A percentile compares a stretch with the other conserved stretches of the same genome.
Evolutionary conservation across 2,888 invertebrate genomes (phyloP).

Genomic region (Orthonychiurus folsomi): DNA sequence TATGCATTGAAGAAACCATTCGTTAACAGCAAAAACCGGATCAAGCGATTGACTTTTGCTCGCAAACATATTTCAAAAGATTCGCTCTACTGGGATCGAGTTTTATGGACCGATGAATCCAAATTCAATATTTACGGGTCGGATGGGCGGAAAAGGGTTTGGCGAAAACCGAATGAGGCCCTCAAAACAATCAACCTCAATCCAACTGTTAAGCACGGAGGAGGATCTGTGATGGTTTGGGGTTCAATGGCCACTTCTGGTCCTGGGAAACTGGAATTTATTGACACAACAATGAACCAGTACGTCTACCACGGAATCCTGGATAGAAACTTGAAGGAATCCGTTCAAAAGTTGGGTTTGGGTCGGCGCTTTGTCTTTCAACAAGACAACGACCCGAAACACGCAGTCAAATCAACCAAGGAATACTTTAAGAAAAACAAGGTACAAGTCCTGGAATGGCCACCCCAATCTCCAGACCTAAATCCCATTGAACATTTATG

Average conservation of each 20-base stretch:
- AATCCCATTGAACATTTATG: slow-evolving; percentile 17
- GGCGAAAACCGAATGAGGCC: slow-evolving; percentile 12
- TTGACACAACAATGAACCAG: slow-evolving; percentile 8
- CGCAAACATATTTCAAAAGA: neutral
- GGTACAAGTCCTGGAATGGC: slow-evolving; percentile 15
- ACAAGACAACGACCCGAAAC: slow-evolving; percentile 14
- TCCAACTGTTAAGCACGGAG: slow-evolving; percentile 16
- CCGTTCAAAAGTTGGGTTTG: neutral
- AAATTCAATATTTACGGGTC: slow-evolving; percentile 16
- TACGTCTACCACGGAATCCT: slow-evolving; percentile 6
- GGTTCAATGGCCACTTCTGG: slow-evolving; percentile 8
- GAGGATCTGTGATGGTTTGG: slow-evolving; percentile 16
- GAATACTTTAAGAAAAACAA: slow-evolving; percentile 12
- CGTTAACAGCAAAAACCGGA: neutral
- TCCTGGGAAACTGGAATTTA: slow-evolving; percentile 6
- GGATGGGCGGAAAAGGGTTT: slow-evolving; percentile 7
- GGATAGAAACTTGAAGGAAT: slow-evolving; percentile 4
- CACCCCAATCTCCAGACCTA: slow-evolving; percentile 17
- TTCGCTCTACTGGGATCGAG: neutral
- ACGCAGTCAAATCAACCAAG: neutral
- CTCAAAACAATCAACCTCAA: slow-evolving; percentile 13
- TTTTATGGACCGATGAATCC: slow-evolving; percentile 19
- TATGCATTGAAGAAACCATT: slow-evolving; percentile 5
- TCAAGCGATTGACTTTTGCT: neutral
- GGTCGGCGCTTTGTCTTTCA: slow-evolving; percentile 6